Evolutionary conservation across 2,113 vertebrate species (phyloP), one percentile per base, ranked within the genome.

Genomic region (Papio anubis): DNA sequence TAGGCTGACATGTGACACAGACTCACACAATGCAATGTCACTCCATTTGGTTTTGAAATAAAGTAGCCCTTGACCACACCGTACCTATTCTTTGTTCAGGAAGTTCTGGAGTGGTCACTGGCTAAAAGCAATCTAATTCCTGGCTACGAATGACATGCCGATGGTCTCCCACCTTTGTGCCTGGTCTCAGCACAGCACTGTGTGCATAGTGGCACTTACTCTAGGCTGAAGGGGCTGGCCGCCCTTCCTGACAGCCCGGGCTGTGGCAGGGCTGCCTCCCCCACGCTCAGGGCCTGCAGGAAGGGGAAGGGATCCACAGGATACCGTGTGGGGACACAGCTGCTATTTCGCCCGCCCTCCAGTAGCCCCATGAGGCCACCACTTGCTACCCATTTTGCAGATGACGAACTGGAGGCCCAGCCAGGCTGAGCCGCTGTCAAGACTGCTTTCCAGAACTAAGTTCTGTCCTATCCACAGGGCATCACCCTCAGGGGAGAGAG

Each of bases 371-470:
- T 1, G 43, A 55, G 55, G 61, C 20, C 13, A 6, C 20, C 27
- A 1, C 21, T 40, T 1, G 17, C 23, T 6, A 2, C 21, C 78
- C 32, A 23, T 17, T 45, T 17, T 55, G 92, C 48, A 81, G 50
- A 90, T 32, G 13, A 95, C 6, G 17, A 12, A 25, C 68, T 4
- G 40, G n/a, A 95, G 87, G 40, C 75, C 76, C 27, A 50, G 21
- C 11, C 3, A 0, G n/a, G 70, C 43, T 16, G 7, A 40, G 68
- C 12, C 4, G 18, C 0, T 3, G 17, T 16, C 6, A 23, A 50
- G 59, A 52, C 57, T 2, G 48, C 30, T 55, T 88, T 45, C 57
- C 13, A 57, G 64, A 5, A 72, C 68, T 13, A 84, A 12, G 70
- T 59, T 92, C 40, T 88, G 43, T 90, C 50, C 43, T 70, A 17